Evolutionary conservation across 2,888 invertebrate genomes (phyloP), one percentile per base, ranked within the genome.

Genomic region (Nomada ruficornis): DNA sequence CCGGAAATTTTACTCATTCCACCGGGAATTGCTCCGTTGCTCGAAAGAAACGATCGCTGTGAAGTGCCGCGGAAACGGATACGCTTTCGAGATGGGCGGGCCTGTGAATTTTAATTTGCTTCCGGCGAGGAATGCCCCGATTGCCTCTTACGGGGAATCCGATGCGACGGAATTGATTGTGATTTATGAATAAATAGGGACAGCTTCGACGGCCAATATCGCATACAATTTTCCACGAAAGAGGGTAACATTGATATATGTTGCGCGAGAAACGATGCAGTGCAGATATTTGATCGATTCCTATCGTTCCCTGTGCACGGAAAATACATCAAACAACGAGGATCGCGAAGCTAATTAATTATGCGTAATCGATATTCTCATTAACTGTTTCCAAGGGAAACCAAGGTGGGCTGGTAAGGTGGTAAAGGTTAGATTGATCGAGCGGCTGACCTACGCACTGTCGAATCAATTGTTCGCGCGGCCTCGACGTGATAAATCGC

Each of bases 371-470:
- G 18, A 0, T 36, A n/a, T 52, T 23, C 23, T 62, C 62, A 36
- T 62, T 60, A 71, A 50, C 60, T 36, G 60, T 63, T 62, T 7
- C 2, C 36, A 13, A 1, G 15, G 0, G 9, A 11, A 42, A 4
- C 29, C 23, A 23, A 23, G 23, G 23, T 23, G 23, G 18, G 47
- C 18, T 42, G 9, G 59, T 11, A 50, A 54, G 69, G 64, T 70
- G 18, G 54, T 10, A 55, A 50, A 54, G 36, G 7, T 74, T 80
- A 81, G 81, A 81, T 81, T 81, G 81, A 81, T 81, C 74, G 81
- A 60, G 47, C 50, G 50, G 23, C 60, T 62, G 81, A 80, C 74
- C 74, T 81, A 81, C 81, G 81, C 81, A 81, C 74, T 74, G 65
- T 80, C 80, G 63, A 81, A 70, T 65, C 81, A 70, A 81, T 81